These are phyloP conservation scores for Silvanus unidentatus DNA, from an alignment of 2,888 invertebrate genomes.

Conservation along the genomic window DNA sequence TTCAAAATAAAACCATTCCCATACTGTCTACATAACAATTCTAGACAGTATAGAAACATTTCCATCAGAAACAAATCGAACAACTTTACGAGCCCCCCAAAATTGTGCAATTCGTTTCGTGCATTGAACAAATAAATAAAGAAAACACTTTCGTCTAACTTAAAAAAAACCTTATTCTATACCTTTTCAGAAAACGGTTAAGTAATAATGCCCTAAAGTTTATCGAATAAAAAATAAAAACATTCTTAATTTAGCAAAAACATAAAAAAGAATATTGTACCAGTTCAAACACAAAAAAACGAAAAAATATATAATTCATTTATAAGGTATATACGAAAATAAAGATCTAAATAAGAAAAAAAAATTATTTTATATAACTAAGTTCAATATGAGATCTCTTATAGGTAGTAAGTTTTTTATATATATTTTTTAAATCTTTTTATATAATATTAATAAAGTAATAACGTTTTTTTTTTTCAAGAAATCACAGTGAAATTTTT, in stretches of 20 bases:
- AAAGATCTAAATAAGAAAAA: slow-evolving; percentile 42
- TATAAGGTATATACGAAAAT: slow-evolving; percentile 30
- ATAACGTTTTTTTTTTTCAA: slow-evolving; percentile 44
- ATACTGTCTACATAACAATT: too few relatives aligned
- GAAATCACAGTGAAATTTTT: slow-evolving; percentile 49
- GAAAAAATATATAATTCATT: slow-evolving; percentile 3
- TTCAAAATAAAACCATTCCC: too few relatives aligned
- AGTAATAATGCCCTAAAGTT: neutral
- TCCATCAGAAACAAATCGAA: too few relatives aligned
- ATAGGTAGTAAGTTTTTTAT: slow-evolving; percentile 45
- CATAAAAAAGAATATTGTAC: slow-evolving; percentile 19
- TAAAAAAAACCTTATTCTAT: too few relatives aligned
- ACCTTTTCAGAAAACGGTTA: too few relatives aligned
- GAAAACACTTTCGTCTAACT: too few relatives aligned
- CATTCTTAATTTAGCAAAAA: slow-evolving; percentile 1
- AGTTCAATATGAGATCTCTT: slow-evolving; percentile 48
- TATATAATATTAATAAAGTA: slow-evolving; percentile 38
- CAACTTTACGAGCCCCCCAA: too few relatives aligned
- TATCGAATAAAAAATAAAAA: neutral
- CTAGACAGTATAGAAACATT: too few relatives aligned
- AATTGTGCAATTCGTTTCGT: too few relatives aligned
- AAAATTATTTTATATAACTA: slow-evolving; percentile 38
- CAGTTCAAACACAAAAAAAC: neutral
- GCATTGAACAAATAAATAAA: too few relatives aligned
- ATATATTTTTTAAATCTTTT: slow-evolving; percentile 35